Percentiles rank a stretch among this genome's conserved stretches.
phyloP scores from a whole-genome alignment of 2,113 vertebrate species.

The Gallinago jamesoni region DNA sequence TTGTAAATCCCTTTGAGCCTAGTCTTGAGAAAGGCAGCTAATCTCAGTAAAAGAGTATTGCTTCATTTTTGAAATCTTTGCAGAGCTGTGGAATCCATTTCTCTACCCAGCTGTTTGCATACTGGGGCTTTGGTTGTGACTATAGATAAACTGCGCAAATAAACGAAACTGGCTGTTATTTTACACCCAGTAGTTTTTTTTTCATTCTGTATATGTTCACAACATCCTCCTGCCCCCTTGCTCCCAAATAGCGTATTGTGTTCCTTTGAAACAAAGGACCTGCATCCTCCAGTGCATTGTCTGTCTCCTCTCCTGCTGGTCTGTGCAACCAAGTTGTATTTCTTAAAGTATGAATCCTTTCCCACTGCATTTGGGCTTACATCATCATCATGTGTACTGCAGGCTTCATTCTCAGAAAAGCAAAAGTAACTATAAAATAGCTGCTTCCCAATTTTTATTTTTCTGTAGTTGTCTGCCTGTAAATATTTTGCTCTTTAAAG shows the following conservation, averaged over 20 bases:
- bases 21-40: not conserved
- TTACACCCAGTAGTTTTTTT: not conserved
- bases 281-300: not conserved
- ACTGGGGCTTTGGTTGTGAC: not conserved
- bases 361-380: not conserved
- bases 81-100: not conserved
- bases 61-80: not conserved
- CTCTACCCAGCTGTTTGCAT: constrained; percentile 5
- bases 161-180: not conserved
- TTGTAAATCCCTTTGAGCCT: not conserved
- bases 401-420: not conserved
- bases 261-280: not conserved
- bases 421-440: not conserved
- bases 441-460: not conserved
- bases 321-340: not conserved
- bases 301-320: not conserved
- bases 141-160: not conserved
- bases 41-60: not conserved
- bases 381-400: not conserved
- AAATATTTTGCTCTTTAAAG: not conserved
- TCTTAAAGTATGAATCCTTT: not conserved
- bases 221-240: not conserved
- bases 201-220: not conserved
- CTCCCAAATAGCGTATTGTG: fast-evolving
- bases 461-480: not conserved